Conservation (phyloP, 1,140 invertebrate genomes). For the Bombus huntii region DNA sequence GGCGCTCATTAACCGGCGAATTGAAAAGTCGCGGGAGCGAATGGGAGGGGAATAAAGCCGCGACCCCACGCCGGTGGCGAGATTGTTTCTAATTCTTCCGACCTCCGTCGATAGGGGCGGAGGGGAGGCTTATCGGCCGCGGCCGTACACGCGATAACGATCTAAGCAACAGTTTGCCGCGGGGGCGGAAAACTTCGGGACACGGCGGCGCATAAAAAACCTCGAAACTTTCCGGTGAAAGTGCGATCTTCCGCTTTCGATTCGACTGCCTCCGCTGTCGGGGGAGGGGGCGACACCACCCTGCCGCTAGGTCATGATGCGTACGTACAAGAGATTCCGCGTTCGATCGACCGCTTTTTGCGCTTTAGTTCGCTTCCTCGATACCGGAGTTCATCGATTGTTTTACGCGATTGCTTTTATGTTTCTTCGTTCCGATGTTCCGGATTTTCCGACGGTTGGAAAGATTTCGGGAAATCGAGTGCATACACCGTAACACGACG, state of each 20-base stretch:
- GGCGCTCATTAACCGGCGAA: slow-evolving; percentile 39
- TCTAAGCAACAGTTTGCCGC: slow-evolving; percentile 76
- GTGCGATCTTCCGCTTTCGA: slow-evolving; percentile 57
- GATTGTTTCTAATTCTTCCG: slow-evolving; percentile 70
- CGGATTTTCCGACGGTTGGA: background rate
- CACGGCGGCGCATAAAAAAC: slow-evolving; percentile 62
- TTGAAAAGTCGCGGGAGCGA: slow-evolving; percentile 56
- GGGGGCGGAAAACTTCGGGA: slow-evolving; percentile 63
- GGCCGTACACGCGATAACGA: slow-evolving; percentile 68
- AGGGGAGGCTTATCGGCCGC: slow-evolving; percentile 48
- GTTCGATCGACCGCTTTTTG: slow-evolving; percentile 15
- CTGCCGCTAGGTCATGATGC: background rate
- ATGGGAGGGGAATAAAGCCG: slow-evolving; percentile 34
- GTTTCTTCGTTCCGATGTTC: background rate
- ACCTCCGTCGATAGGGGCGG: slow-evolving; percentile 35
- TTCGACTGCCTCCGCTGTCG: slow-evolving; percentile 43
- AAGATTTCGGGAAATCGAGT: background rate
- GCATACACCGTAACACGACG: too few relatives aligned
- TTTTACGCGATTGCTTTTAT: background rate
- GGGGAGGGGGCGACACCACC: background rate
- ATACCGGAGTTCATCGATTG: background rate
- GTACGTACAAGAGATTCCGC: slow-evolving; percentile 22
- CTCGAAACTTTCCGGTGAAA: slow-evolving; percentile 65
- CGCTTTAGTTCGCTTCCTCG: background rate
- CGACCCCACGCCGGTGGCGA: background rate